Conservation (phyloP, 2,888 invertebrate genomes). For the Perizoma affinitatum region DNA sequence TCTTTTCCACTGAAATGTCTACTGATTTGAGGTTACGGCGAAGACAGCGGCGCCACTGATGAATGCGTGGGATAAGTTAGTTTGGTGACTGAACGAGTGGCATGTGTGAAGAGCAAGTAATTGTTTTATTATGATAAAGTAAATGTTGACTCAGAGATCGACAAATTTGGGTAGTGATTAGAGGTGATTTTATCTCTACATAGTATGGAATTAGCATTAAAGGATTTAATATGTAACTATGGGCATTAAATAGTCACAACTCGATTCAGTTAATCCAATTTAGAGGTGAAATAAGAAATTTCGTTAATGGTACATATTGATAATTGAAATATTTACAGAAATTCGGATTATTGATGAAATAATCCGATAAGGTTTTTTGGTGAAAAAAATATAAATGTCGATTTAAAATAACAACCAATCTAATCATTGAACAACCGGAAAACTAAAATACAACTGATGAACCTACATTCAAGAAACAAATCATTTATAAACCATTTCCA, state of each 20-base stretch:
- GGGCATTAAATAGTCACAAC: too few species aligned
- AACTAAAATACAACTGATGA: conserved; percentile 17
- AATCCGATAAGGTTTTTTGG: neutral
- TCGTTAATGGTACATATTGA: too few species aligned
- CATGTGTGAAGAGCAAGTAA: conserved; percentile 51
- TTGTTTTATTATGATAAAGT: conserved; percentile 56
- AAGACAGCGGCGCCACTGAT: conserved; percentile 17
- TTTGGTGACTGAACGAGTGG: conserved; percentile 34
- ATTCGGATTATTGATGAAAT: too few species aligned
- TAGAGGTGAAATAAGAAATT: too few species aligned
- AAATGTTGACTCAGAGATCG: conserved; percentile 43
- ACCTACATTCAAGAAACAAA: conserved; percentile 11
- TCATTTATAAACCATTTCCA: conserved; percentile 22
- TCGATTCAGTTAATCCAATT: too few species aligned
- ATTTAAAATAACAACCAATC: conserved; percentile 16
- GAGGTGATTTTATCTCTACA: conserved; percentile 1
- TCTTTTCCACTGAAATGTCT: neutral
- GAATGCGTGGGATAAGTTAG: conserved; percentile 7
- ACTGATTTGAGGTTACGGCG: neutral
- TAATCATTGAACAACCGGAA: conserved; percentile 19
- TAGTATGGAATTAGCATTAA: too few species aligned
- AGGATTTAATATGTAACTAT: too few species aligned
- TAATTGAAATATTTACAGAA: too few species aligned
- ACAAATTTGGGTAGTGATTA: conserved; percentile 17
- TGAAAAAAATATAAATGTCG: neutral